These are phyloP conservation scores for Villa cingulata DNA, from an alignment of 2,888 invertebrate genomes.

Conservation along the genomic window DNA sequence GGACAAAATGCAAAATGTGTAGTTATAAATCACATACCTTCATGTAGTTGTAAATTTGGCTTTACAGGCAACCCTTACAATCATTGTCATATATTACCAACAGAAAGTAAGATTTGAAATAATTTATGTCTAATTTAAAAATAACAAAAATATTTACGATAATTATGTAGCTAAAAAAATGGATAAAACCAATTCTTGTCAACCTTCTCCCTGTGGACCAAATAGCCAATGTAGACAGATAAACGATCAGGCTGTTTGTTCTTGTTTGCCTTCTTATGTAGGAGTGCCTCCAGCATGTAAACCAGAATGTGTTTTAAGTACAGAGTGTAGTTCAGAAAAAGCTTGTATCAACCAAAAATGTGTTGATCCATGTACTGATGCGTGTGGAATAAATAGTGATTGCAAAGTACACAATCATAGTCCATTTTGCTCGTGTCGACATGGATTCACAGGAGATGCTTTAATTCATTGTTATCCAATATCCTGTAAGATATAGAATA, in stretches of 20 bases:
- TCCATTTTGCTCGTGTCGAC: constrained; percentile 60
- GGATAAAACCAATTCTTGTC: constrained; percentile 45
- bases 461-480: constrained; percentile 49
- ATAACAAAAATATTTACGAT: neutral
- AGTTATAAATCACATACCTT: constrained; percentile 71
- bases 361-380: constrained; percentile 47
- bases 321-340: constrained; percentile 46
- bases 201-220: constrained; percentile 52
- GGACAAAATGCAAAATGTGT: constrained; percentile 63
- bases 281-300: constrained; percentile 55
- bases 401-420: constrained; percentile 65
- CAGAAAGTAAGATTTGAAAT: constrained; percentile 37
- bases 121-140: neutral
- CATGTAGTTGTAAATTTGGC: constrained; percentile 61
- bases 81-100: constrained; percentile 41
- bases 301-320: constrained; percentile 54
- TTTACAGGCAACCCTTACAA: constrained; percentile 70
- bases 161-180: too few species aligned
- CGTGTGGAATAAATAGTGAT: constrained; percentile 49
- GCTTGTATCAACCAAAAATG: constrained; percentile 56
- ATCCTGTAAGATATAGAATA: constrained; percentile 29
- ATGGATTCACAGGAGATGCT: constrained; percentile 60
- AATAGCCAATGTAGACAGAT: constrained; percentile 50
- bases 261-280: constrained; percentile 45
- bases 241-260: constrained; percentile 47